A percentile compares a stretch with the other conserved stretches of the same genome.
Evolutionary conservation across 2,113 vertebrate species (phyloP).

Genomic region (Dendrocopos noguchii): DNA sequence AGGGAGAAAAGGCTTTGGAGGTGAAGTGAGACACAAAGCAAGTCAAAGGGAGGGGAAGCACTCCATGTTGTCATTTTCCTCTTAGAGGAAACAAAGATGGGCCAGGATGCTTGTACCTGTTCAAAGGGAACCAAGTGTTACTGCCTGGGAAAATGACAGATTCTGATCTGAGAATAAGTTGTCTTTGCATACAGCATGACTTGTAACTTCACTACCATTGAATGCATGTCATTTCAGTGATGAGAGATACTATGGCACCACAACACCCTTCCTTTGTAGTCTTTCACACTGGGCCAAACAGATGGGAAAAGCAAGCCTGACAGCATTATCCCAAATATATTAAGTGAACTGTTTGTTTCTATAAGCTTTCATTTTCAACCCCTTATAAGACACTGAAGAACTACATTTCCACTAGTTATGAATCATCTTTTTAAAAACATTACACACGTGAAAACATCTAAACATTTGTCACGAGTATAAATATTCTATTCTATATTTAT

Average conservation of each 20-base stretch:
- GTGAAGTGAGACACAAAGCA: background rate
- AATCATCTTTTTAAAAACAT: conserved; percentile 18
- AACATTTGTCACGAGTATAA: conserved; percentile 22
- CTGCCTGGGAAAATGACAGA: background rate
- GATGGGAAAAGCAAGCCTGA: background rate
- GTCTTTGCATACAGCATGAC: background rate
- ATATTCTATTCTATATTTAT: conserved; percentile 35
- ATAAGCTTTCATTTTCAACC: conserved; percentile 26
- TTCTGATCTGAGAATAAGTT: background rate
- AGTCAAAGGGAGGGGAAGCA: background rate
- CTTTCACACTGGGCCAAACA: background rate
- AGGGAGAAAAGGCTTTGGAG: background rate
- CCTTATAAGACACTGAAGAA: background rate
- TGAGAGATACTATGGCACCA: background rate
- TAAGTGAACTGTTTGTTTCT: background rate
- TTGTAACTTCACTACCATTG: background rate
- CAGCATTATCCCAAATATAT: background rate
- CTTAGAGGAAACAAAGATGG: background rate
- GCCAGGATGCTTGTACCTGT: background rate
- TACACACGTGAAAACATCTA: background rate
- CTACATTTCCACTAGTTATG: background rate
- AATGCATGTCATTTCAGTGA: background rate
- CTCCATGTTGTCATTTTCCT: background rate
- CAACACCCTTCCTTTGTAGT: background rate
- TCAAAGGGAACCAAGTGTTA: background rate